These are phyloP conservation scores for Muntiacus reevesi DNA, from an alignment of 2,113 vertebrate genomes.

Conservation along the genomic window DNA sequence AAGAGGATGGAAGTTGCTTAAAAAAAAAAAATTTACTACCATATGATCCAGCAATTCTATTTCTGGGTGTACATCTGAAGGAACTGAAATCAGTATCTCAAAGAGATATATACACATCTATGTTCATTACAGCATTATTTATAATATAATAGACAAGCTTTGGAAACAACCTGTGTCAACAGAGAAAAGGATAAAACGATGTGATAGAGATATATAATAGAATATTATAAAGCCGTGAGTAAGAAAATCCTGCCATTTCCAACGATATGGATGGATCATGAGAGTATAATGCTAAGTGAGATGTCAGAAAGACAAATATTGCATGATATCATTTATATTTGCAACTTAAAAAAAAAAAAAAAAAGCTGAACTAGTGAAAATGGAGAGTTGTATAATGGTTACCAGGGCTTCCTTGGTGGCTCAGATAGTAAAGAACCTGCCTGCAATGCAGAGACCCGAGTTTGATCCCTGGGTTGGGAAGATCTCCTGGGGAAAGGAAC, in stretches of 20 bases:
- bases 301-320: not conserved
- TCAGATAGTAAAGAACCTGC: not conserved
- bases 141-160: not conserved
- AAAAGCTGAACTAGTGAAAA: not conserved
- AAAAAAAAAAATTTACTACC: not conserved
- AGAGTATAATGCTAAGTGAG: not conserved
- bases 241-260: not conserved
- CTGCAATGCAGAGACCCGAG: not conserved
- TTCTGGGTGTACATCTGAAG: not conserved
- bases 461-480: not conserved
- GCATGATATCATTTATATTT: not conserved
- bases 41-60: not conserved
- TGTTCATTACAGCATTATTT: not conserved
- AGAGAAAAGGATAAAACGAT: not conserved
- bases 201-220: not conserved
- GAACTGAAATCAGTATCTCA: not conserved
- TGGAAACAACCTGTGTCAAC: not conserved
- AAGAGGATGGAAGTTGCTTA: not conserved
- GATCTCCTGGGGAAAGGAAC: not conserved
- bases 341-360: not conserved
- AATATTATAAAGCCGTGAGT: not conserved
- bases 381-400: not conserved
- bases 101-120: not conserved
- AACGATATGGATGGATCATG: not conserved
- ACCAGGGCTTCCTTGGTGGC: not conserved